These are phyloP conservation scores for Carcharodon carcharias DNA, from an alignment of 2,797 vertebrate genomes.

Conservation along the genomic window DNA sequence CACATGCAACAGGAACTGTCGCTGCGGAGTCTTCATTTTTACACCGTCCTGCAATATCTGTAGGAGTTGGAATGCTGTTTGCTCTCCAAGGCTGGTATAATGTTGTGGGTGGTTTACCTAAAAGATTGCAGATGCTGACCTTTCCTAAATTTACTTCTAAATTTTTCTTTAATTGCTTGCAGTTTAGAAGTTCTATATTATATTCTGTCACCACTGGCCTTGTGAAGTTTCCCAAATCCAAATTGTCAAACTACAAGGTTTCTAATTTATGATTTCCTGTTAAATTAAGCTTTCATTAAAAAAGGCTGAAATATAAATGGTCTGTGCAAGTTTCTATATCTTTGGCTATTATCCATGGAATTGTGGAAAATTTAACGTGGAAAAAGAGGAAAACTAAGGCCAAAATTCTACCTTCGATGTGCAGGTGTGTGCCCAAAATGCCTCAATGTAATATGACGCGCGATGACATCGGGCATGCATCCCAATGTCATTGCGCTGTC, in stretches of 20 bases:
- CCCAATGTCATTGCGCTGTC: too few species aligned
- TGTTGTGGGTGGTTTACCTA: background rate
- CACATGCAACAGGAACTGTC: background rate
- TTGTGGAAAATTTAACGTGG: background rate
- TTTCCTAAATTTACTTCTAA: background rate
- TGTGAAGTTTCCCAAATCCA: background rate
- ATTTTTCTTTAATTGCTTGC: background rate
- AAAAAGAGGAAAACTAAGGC: too few species aligned
- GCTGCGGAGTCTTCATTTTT: background rate
- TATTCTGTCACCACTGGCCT: background rate
- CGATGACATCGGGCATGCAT: too few species aligned
- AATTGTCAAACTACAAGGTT: background rate
- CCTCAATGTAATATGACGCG: too few species aligned
- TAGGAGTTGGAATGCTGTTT: background rate
- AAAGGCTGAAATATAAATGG: background rate
- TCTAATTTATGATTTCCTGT: background rate
- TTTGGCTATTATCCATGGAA: background rate
- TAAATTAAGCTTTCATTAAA: conserved; percentile 1
- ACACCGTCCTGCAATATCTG: background rate
- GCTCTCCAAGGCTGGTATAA: background rate
- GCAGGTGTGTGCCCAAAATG: too few species aligned
- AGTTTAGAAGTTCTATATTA: background rate
- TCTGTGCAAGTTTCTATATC: background rate
- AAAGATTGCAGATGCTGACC: background rate
- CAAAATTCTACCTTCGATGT: too few species aligned